phyloP scores from a whole-genome alignment of 2,113 vertebrate species.

The Phalacrocorax brasilianus region DNA sequence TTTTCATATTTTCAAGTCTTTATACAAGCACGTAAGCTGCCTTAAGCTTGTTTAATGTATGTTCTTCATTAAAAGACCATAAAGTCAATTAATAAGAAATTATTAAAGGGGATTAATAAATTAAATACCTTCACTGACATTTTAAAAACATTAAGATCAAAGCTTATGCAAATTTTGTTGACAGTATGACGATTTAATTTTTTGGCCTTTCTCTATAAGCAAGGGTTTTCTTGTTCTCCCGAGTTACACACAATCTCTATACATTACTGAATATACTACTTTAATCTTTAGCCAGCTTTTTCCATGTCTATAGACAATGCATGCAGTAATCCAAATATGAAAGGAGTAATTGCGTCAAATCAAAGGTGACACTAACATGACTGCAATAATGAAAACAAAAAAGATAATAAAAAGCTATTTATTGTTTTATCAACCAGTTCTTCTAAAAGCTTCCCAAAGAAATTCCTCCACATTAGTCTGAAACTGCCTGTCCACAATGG shows the following conservation, averaged over 20 bases:
- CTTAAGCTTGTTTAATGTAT: background rate
- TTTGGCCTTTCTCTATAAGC: background rate
- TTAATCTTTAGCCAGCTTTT: conserved; percentile 20
- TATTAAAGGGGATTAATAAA: background rate
- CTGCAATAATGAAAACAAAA: conserved; percentile 43
- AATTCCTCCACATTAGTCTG: background rate
- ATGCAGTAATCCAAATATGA: background rate
- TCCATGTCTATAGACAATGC: background rate
- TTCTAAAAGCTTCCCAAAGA: conserved; percentile 4
- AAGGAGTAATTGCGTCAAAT: conserved; percentile 1
- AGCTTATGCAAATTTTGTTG: background rate
- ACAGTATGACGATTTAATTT: background rate
- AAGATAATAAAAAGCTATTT: conserved; percentile 42
- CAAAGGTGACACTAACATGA: conserved; percentile 8
- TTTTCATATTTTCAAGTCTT: background rate
- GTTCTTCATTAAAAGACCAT: background rate
- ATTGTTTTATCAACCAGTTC: conserved; percentile 29
- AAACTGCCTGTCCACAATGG: background rate
- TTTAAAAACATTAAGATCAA: background rate
- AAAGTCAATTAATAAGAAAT: background rate
- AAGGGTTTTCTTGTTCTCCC: background rate
- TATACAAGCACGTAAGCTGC: background rate
- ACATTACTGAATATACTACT: conserved; percentile 10
- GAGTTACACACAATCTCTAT: background rate
- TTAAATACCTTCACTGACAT: background rate